Evolutionary conservation across 2,888 invertebrate genomes (phyloP).

Genomic region (Tiphia femorata): DNA sequence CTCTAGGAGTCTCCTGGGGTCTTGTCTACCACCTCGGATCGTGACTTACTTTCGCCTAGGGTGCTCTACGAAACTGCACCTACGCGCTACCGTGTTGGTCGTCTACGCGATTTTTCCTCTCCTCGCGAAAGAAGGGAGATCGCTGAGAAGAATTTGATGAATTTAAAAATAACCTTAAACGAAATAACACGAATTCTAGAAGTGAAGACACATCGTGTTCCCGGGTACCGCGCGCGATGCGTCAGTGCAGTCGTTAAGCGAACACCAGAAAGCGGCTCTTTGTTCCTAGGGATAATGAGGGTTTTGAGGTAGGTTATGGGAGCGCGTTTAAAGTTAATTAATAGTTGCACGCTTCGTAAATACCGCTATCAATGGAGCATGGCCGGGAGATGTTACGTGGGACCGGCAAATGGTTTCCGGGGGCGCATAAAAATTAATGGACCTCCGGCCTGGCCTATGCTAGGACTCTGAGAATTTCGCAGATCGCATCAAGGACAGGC

Average conservation of each 20-base stretch:
- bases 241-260: too few relatives aligned
- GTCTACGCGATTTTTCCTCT: neutral
- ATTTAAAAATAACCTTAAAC: too few relatives aligned
- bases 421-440: conserved; percentile 58
- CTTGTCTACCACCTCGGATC: conserved; percentile 11
- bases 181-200: too few relatives aligned
- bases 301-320: conserved; percentile 55
- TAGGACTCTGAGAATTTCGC: conserved; percentile 18
- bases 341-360: conserved; percentile 55
- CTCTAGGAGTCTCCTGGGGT: conserved; percentile 14
- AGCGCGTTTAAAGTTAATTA: conserved; percentile 53
- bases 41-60: conserved; percentile 20
- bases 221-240: too few relatives aligned
- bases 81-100: neutral
- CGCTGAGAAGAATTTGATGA: too few relatives aligned
- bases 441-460: conserved; percentile 41
- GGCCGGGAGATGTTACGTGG: conserved; percentile 38
- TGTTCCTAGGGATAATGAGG: conserved; percentile 32
- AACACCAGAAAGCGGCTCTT: too few relatives aligned
- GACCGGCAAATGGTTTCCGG: conserved; percentile 48
- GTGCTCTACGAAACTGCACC: conserved; percentile 2
- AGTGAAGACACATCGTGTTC: too few relatives aligned
- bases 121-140: too few relatives aligned
- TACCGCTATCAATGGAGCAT: conserved; percentile 55
- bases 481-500: conserved; percentile 23